Conservation (phyloP, 2,797 vertebrate species). For the Pantherophis vulpinus region DNA sequence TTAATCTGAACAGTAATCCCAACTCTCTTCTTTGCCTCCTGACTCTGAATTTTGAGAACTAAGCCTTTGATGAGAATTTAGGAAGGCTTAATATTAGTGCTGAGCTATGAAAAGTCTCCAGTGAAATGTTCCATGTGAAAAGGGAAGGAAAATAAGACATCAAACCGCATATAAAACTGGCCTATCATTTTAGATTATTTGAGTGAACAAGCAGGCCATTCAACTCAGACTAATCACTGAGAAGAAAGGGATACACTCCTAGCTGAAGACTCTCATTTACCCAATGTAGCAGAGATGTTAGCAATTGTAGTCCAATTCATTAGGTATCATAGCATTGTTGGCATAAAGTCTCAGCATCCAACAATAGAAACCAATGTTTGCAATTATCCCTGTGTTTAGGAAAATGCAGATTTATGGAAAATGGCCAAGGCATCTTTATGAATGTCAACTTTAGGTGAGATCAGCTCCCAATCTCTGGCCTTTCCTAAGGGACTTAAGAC, state of each 20-base stretch:
- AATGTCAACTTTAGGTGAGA: background rate
- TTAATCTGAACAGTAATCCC: background rate
- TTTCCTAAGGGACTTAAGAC: no score
- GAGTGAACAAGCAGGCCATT: background rate
- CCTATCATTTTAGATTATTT: background rate
- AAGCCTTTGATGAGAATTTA: conserved; percentile 19
- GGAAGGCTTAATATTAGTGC: conserved; percentile 16
- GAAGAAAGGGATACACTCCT: background rate
- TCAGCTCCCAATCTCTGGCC: background rate
- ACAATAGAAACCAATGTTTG: background rate
- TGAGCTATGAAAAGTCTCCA: conserved; percentile 26
- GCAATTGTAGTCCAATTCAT: background rate
- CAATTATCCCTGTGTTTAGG: background rate
- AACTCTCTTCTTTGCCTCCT: background rate
- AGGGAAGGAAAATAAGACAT: background rate
- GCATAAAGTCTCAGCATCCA: background rate
- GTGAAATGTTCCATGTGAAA: conserved; percentile 5
- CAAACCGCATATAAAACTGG: background rate
- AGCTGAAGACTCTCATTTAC: background rate
- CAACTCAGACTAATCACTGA: background rate
- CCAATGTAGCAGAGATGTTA: background rate
- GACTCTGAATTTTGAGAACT: background rate
- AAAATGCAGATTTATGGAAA: background rate
- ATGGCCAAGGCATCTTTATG: background rate
- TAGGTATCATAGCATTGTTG: background rate